Conservation (phyloP, 2,797 vertebrate genomes). For the Galaxias olidus region DNA sequence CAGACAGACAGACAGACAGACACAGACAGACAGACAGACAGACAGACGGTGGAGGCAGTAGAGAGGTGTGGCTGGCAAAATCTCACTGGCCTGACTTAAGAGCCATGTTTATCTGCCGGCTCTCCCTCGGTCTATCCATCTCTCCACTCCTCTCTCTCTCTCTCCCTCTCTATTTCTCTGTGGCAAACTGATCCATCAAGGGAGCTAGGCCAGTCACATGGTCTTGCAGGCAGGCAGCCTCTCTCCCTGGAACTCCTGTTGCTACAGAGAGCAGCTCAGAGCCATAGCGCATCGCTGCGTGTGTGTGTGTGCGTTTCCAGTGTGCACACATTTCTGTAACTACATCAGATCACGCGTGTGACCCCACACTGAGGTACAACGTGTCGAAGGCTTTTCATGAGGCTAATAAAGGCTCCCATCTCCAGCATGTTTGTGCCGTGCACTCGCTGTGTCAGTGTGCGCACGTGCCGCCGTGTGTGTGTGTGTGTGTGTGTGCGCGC, state of each 20-base stretch:
- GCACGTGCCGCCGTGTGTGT: constrained; percentile 39
- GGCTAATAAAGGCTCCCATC: not conserved
- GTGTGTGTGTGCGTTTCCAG: not conserved
- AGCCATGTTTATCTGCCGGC: constrained; percentile 63
- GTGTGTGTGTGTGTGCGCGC: constrained; percentile 29
- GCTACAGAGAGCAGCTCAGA: constrained; percentile 45
- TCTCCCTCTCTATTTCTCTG: not conserved
- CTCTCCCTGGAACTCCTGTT: constrained; percentile 58
- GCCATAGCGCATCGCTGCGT: too few species aligned
- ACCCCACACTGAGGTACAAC: not conserved
- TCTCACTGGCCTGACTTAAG: constrained; percentile 51
- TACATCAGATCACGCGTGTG: not conserved
- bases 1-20: not conserved
- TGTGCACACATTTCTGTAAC: not conserved
- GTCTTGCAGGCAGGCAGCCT: constrained; percentile 44
- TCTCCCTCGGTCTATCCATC: constrained; percentile 63
- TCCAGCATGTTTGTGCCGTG: too few species aligned
- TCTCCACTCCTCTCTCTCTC: not conserved
- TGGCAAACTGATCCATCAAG: too few species aligned
- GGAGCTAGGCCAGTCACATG: constrained; percentile 71
- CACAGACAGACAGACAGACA: constrained; percentile 29
- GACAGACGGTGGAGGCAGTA: constrained; percentile 14
- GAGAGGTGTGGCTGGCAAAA: constrained; percentile 17
- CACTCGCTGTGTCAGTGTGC: constrained; percentile 24
- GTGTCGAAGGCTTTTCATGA: not conserved